Base-by-base conservation (phyloP, 2,888 invertebrate genomes). In the Tetropium fuscum region DNA sequence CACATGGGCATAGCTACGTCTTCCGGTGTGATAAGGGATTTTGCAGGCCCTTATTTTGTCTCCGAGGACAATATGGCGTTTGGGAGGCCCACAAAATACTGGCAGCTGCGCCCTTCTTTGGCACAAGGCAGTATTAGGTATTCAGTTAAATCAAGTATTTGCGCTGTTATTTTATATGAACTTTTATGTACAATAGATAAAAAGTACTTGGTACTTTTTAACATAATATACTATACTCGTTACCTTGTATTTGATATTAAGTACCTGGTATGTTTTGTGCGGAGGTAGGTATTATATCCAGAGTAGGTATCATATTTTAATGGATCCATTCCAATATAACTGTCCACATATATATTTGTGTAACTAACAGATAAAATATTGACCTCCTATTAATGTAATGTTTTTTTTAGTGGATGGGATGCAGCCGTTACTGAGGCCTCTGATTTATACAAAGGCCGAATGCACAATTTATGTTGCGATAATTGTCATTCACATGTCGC, bases 401-500 rank as follows among this genome's bases (percentile, higher is more conserved):
- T n/a, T n/a, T 27, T 5, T 65, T 66, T 7, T 36, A 84, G 87
- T 1, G 91, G 90, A 0, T 99, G 95, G 94, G 98, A 99, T 78
- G 85, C 89, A 59, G 92, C 90, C 0, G 91, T 99, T 0, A 83
- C 89, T 1, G 94, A 97, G 79, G 97, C 99, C 1, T 97, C 97
- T 0, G 95, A 97, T 60, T 91, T 94, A 66, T 99, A 99, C 78
- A 94, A 95, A 77, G 90, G 89, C 30, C 87, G 95, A 80, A 95
- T 94, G 91, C 99, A 99, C 79, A 98, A 98, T 80, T 83, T 99
- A 61, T 92, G 90, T 77, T 98, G 95, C 80, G 98, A 99, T 82
- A 98, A 99, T 82, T 99, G 99, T 76, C 98, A 99, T 81, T 98
- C 98, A 0, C 98, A 98, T 81, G 97, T 97, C 20, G 98, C 97